phyloP scores from a whole-genome alignment of 2,888 invertebrate species.

The Orchestes rusci region DNA sequence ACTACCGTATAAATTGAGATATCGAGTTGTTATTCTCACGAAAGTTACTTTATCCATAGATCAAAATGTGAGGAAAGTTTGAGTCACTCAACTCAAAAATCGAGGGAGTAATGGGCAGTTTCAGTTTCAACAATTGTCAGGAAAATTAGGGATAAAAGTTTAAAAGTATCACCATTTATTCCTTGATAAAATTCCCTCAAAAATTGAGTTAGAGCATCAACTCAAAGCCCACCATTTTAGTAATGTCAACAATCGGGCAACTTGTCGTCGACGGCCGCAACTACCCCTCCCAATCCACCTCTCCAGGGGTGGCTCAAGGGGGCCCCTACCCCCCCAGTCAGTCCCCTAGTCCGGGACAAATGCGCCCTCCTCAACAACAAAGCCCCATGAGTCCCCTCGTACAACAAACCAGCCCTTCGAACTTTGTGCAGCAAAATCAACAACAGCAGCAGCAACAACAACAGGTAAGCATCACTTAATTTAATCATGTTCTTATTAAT shows the following conservation, averaged over 20 bases:
- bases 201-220: too few species aligned
- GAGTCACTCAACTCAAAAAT: too few species aligned
- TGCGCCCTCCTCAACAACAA: constrained; percentile 41
- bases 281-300: constrained; percentile 53
- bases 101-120: too few species aligned
- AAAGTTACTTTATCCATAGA: too few species aligned
- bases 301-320: constrained; percentile 37
- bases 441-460: constrained; percentile 34
- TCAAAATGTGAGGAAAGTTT: too few species aligned
- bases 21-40: too few species aligned
- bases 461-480: constrained; percentile 11
- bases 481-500: not conserved
- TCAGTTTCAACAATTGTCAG: too few species aligned
- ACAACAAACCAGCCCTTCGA: constrained; percentile 30
- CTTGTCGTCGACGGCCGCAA: constrained; percentile 79
- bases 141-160: too few species aligned
- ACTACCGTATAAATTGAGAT: too few species aligned
- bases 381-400: constrained; percentile 34
- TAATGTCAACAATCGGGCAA: constrained; percentile 69
- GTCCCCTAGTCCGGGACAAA: constrained; percentile 40
- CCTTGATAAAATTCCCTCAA: too few species aligned
- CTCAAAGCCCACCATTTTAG: too few species aligned
- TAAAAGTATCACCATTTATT: too few species aligned
- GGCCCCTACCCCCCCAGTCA: constrained; percentile 40
- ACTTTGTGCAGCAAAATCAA: constrained; percentile 15